phyloP scores from a whole-genome alignment of 2,888 invertebrate genomes.

The Eurois occulta region DNA sequence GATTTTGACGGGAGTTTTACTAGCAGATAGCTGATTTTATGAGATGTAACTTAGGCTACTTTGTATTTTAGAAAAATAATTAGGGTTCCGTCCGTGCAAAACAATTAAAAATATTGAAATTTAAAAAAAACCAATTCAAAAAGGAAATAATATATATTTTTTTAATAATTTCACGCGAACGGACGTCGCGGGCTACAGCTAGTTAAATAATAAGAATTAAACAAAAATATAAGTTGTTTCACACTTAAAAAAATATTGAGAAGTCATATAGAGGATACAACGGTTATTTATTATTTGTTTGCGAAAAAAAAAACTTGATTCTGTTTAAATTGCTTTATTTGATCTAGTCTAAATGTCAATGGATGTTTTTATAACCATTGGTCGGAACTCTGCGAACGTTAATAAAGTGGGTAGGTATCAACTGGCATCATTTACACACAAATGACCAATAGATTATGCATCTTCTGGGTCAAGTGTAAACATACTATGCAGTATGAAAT shows the following conservation, averaged over 20 bases:
- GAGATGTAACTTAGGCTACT: too few species aligned
- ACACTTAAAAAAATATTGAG: conserved; percentile 6
- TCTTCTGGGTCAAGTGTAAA: conserved; percentile 56
- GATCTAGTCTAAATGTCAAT: conserved; percentile 31
- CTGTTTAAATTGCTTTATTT: conserved; percentile 39
- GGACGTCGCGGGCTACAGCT: too few species aligned
- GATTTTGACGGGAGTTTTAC: too few species aligned
- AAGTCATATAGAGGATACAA: neutral
- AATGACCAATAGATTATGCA: conserved; percentile 39
- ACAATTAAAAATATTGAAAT: too few species aligned
- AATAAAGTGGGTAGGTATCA: conserved; percentile 3
- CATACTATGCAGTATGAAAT: conserved; percentile 13
- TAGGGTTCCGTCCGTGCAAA: too few species aligned
- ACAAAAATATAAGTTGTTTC: conserved; percentile 36
- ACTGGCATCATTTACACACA: conserved; percentile 27
- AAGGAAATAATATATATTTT: too few species aligned
- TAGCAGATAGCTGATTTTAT: too few species aligned
- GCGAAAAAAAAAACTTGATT: conserved; percentile 20
- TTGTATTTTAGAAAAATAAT: too few species aligned
- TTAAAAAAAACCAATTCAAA: too few species aligned
- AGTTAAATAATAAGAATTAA: conserved; percentile 37
- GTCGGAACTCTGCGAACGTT: conserved; percentile 12
- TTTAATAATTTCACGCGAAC: too few species aligned
- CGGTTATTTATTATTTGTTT: neutral
- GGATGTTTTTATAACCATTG: neutral